Percentiles rank a stretch among this genome's conserved stretches.
These are phyloP conservation scores for Columba guinea DNA, from an alignment of 2,797 vertebrate genomes.

Conservation along the genomic window DNA sequence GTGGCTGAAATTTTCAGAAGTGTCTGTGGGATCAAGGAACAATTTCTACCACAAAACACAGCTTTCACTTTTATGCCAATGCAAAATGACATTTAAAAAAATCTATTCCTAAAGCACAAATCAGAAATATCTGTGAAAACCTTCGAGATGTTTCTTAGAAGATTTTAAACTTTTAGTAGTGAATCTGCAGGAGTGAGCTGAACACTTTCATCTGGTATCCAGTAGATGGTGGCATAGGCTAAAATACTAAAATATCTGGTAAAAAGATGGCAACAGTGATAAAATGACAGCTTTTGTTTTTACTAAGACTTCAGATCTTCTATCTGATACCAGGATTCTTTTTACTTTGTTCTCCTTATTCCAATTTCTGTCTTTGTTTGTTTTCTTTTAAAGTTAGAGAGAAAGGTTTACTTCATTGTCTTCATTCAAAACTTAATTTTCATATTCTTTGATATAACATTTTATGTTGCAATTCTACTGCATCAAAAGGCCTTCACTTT, in stretches of 20 bases:
- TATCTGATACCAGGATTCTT: neutral
- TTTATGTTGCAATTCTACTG: neutral
- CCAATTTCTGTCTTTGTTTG: neutral
- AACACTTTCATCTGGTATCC: neutral
- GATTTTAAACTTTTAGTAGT: neutral
- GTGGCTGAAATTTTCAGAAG: neutral
- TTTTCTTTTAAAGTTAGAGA: neutral
- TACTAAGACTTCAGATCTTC: constrained; percentile 34
- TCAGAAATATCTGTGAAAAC: neutral
- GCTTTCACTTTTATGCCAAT: neutral
- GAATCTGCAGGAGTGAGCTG: neutral
- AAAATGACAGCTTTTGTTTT: constrained; percentile 51
- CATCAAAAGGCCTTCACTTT: neutral
- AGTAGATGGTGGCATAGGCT: constrained; percentile 73
- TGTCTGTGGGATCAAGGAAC: neutral
- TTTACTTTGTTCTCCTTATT: constrained; percentile 4
- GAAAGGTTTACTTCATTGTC: neutral
- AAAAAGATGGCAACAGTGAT: neutral
- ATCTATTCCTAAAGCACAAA: neutral
- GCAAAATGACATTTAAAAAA: neutral
- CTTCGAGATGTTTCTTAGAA: neutral
- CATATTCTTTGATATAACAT: neutral
- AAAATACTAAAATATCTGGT: neutral
- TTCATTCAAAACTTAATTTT: neutral
- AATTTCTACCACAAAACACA: neutral